Conservation (phyloP, 1,140 invertebrate species). For the Drosophila subpulchrella region DNA sequence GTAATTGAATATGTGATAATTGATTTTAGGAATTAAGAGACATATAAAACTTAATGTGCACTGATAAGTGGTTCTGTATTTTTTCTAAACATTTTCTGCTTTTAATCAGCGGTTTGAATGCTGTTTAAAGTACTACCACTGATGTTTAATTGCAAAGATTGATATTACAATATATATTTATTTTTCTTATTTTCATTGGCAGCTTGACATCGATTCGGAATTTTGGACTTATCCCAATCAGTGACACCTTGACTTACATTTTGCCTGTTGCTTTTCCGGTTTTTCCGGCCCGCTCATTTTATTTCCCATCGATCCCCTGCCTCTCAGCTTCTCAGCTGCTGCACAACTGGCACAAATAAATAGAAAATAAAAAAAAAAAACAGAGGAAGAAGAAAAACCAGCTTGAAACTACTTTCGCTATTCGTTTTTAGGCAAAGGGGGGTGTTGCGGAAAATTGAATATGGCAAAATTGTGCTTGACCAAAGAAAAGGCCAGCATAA, state of each 20-base stretch:
- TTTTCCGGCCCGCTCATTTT: constrained; percentile 21
- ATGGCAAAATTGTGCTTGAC: constrained; percentile 65
- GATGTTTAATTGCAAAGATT: not conserved
- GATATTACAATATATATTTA: too few relatives aligned
- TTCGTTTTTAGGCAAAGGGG: constrained; percentile 28
- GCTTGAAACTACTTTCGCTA: constrained; percentile 79
- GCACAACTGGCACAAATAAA: constrained; percentile 76
- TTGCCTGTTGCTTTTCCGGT: constrained; percentile 51
- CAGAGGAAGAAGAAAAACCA: constrained; percentile 54
- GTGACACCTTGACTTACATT: constrained; percentile 55
- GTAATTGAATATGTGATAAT: not conserved
- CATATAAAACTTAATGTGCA: too few relatives aligned
- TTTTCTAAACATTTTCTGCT: not conserved
- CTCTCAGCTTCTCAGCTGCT: constrained; percentile 43
- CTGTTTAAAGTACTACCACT: too few relatives aligned
- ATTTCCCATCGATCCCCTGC: constrained; percentile 19
- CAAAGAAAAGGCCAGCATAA: constrained; percentile 63
- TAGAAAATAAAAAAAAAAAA: constrained; percentile 10
- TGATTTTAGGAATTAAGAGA: too few relatives aligned
- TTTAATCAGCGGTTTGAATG: too few relatives aligned
- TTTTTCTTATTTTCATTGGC: too few relatives aligned
- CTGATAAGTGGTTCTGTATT: too few relatives aligned
- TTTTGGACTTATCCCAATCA: constrained; percentile 19
- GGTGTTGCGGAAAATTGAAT: constrained; percentile 55
- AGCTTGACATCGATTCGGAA: not conserved